Evolutionary conservation across 92 coral and sea anemone genomes (phyloP), one percentile per base, ranked within the genome.

Genomic region (Umimayanthus chanpuru): DNA sequence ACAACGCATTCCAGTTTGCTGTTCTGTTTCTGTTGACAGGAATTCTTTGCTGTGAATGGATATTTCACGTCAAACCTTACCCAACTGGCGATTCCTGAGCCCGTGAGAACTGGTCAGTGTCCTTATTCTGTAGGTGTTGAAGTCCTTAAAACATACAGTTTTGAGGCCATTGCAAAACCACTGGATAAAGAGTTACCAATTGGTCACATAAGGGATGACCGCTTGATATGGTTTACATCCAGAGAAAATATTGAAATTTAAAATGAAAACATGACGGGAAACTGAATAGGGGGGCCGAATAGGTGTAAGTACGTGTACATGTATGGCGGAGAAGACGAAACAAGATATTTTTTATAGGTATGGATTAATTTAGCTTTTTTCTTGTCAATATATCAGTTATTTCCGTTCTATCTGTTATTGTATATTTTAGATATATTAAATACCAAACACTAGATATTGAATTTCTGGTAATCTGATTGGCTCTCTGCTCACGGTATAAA

Each of bases 31-130:
- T 53, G 6, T 5, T 65, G 28, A 4, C 81, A 89, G 98, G 94
- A 94, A 91, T 94, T 89, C 88, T 77, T 93, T 49, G 94, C 98
- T 18, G 93, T 94, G 25, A 94, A 94, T 76, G 98, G 98, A 41
- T 94, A 94, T 79, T 94, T 82, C 90, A 94, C 98, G 15, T 92
- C 94, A 3, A 91, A 94, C 85, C 56, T 94, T 10, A 90, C 93
- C 23, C 96, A 93, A 75, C 88, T 93, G 28, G 96, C 91, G 81
- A 88, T 94, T 36, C 98, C 98, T 74, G 89, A 80, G 70, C 61
- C 92, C 53, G 70, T 94, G 75, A 86, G 83, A 81, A 88, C 88
- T 23, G 96, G 96, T 53, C 92, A 91, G 79, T 93, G 98, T 56
- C 61, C 80, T 8, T 89, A 79, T 66, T 84, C 88, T 53, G 83